A percentile compares a stretch with the other conserved stretches of the same genome.
These are phyloP conservation scores for Homarus americanus DNA, from an alignment of 1,140 invertebrate genomes.

Conservation along the genomic window DNA sequence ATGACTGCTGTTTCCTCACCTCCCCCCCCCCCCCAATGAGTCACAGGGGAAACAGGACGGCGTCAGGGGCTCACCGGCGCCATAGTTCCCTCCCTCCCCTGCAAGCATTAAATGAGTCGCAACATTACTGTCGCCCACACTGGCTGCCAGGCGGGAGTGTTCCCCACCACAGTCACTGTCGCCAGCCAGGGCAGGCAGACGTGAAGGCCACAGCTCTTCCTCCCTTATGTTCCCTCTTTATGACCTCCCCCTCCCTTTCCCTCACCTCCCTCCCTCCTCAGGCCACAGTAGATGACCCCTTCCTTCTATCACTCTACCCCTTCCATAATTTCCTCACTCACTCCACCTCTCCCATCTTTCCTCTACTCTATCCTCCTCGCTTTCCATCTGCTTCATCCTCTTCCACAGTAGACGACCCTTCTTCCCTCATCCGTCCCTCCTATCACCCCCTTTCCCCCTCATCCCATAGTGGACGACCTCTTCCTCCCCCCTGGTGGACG, in stretches of 20 bases:
- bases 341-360: too few species aligned
- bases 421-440: too few species aligned
- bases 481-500: too few species aligned
- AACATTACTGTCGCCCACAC: slow-evolving; percentile 34
- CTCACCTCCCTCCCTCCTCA: not conserved
- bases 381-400: too few species aligned
- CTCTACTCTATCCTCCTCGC: too few species aligned
- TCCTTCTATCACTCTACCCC: too few species aligned
- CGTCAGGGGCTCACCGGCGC: slow-evolving; percentile 19
- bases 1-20: not conserved
- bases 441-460: too few species aligned
- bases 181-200: not conserved
- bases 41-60: not conserved
- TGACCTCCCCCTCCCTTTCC: not conserved
- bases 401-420: too few species aligned
- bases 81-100: slow-evolving; percentile 2
- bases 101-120: slow-evolving; percentile 36
- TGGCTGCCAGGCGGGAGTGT: not conserved
- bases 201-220: not conserved
- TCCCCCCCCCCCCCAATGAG: not conserved
- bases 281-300: too few species aligned
- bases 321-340: too few species aligned
- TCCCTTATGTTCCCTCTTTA: too few species aligned
- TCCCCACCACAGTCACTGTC: not conserved
- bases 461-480: too few species aligned